Base-by-base conservation (phyloP, 2,797 vertebrate species). In the Phrynocephalus guinanensis region DNA sequence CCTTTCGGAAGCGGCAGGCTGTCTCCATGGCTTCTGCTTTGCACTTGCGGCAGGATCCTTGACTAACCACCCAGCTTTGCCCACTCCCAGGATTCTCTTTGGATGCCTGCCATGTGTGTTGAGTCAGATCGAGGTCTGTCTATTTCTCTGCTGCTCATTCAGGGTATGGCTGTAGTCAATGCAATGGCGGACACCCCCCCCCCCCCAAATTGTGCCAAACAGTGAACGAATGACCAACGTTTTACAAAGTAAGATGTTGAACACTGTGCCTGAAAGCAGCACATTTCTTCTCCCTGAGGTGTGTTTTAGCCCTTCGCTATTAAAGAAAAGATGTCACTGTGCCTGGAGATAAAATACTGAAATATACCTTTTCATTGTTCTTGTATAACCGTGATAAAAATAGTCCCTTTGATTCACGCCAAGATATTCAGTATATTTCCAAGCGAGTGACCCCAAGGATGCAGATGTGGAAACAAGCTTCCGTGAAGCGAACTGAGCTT, bases 291-390 rank as follows among this genome's bases (percentile, higher is more conserved):
- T 44, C 10, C 56, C 67, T 73, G 56, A 50, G 18, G 80, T 38
- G 22, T 56, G 24, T n/a, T 22, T 52, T 68, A 38, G 3, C 56
- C 66, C 82, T 33, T 16, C 38, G 5, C 38, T 48, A 24, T 81
- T 81, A 33, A 77, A 50, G 33, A 77, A 50, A 84, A n/a, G 13
- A 11, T 26, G 16, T 50, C 56, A 44, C 78, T 75, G 60, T 48
- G 2, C 0, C 63, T 63, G 8, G 78, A 50, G 67, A 26, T 84
- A 50, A 50, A 48, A 33, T 26, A 38, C 48, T 28, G n/a, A 81
- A 87, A 72, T 28, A 22, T 72, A 73, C 68, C 10, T 82, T 81
- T 71, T 81, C 38, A 18, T 38, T 85, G 79, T 85, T 83, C 33
- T n/a, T 24, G 15, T 8, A 68, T 56, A 20, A 68, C 71, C 70